phyloP scores from a whole-genome alignment of 1,140 invertebrate genomes.

The Pygmarrhopalites habei region DNA sequence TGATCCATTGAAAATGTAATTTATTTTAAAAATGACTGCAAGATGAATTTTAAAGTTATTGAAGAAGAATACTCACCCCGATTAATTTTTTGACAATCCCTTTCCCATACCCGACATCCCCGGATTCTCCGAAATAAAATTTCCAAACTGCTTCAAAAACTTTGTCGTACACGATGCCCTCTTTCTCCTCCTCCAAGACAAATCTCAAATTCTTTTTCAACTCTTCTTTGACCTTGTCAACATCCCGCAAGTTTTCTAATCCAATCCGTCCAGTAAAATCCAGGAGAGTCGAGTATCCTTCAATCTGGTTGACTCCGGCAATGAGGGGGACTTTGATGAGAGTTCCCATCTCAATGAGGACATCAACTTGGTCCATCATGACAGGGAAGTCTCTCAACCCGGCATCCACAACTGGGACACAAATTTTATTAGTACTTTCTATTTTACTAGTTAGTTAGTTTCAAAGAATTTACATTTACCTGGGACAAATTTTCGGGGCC shows the following conservation, averaged over 20 bases:
- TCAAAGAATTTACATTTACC: no score
- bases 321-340: constrained; percentile 4
- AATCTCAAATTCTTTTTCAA: neutral
- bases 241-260: neutral
- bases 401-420: constrained; percentile 7
- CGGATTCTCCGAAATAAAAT: constrained; percentile 15
- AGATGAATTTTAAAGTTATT: no score
- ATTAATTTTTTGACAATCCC: neutral
- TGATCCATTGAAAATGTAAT: neutral
- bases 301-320: constrained; percentile 1
- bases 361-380: neutral
- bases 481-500: neutral
- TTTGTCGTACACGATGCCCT: neutral
- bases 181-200: neutral
- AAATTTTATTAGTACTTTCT: no score
- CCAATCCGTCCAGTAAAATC: neutral
- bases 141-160: constrained; percentile 21
- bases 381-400: constrained; percentile 2
- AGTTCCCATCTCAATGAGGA: constrained; percentile 8
- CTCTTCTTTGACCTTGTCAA: neutral
- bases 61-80: neutral
- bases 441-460: no score
- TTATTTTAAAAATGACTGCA: no score
- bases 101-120: neutral
- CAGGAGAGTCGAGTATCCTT: neutral